These are phyloP conservation scores for Chiropotes sagulatus DNA, from an alignment of 2,797 vertebrate genomes.

Conservation along the genomic window DNA sequence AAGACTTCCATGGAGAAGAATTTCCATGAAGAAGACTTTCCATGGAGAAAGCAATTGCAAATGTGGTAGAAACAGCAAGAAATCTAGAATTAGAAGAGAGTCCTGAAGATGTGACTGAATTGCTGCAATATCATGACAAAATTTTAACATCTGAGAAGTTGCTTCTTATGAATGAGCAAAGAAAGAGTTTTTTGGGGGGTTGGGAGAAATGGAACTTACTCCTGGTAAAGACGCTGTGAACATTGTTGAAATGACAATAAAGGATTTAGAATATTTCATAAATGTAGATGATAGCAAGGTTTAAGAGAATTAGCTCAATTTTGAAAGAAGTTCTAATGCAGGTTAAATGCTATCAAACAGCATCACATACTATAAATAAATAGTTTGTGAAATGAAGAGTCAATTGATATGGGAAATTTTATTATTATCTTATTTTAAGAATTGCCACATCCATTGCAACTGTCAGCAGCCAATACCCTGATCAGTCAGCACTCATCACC, in stretches of 20 bases:
- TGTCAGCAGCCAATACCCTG: background rate
- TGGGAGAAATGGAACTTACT: background rate
- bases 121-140: background rate
- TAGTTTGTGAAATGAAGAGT: background rate
- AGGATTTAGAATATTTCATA: background rate
- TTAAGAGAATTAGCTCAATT: background rate
- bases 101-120: background rate
- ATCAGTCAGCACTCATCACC: background rate
- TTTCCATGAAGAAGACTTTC: too few relatives aligned
- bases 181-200: background rate
- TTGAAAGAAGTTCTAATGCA: background rate
- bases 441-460: background rate
- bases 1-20: background rate
- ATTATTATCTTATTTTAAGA: background rate
- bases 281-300: background rate
- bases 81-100: background rate
- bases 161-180: background rate
- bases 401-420: background rate
- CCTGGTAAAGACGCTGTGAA: background rate
- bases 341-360: background rate
- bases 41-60: background rate
- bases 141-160: background rate
- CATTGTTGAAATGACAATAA: background rate
- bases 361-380: background rate
- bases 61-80: background rate